phyloP scores from a whole-genome alignment of 1,140 invertebrate genomes.

The Thaumetopoea pityocampa region DNA sequence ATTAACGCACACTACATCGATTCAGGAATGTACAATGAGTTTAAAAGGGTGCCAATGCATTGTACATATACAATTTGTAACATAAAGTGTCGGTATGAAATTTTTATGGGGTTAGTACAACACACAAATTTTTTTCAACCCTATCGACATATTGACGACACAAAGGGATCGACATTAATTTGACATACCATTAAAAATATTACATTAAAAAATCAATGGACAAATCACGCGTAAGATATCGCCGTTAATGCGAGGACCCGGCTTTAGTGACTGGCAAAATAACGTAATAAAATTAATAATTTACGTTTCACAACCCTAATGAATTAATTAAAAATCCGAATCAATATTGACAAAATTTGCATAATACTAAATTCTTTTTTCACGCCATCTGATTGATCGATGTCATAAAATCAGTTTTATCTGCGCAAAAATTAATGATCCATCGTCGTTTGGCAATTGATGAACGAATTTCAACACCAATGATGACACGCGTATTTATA shows the following conservation, averaged over 20 bases:
- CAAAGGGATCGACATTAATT: constrained; percentile 66
- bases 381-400: constrained; percentile 55
- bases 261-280: constrained; percentile 16
- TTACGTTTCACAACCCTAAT: constrained; percentile 48
- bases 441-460: constrained; percentile 31
- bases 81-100: constrained; percentile 57
- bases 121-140: constrained; percentile 47
- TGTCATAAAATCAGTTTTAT: constrained; percentile 48
- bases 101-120: constrained; percentile 65
- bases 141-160: constrained; percentile 69
- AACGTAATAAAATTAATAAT: constrained; percentile 54
- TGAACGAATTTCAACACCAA: constrained; percentile 19
- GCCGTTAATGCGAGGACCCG: constrained; percentile 32
- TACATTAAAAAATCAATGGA: constrained; percentile 58
- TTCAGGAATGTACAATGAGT: constrained; percentile 39
- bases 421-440: constrained; percentile 44
- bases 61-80: constrained; percentile 68
- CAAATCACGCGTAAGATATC: constrained; percentile 57
- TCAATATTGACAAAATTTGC: constrained; percentile 34
- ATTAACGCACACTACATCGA: constrained; percentile 35
- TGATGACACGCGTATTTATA: constrained; percentile 62
- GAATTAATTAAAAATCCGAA: constrained; percentile 56
- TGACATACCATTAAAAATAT: constrained; percentile 71
- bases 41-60: constrained; percentile 43
- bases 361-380: constrained; percentile 36